Conservation (phyloP, 92 coral and sea anemone species). For the Zoanthus sociatus region DNA sequence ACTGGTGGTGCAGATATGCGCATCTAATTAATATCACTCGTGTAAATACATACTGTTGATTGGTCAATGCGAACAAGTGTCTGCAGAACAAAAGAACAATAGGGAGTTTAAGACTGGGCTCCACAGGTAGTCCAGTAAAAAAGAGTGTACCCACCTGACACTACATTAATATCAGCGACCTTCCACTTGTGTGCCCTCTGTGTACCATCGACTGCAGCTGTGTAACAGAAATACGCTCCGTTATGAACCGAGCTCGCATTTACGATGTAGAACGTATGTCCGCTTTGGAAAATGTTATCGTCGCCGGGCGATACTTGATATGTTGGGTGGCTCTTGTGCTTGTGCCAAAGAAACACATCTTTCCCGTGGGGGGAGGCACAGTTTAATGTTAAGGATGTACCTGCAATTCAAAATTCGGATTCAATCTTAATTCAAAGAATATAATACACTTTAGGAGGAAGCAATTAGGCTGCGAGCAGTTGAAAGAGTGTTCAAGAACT, state of each 20-base stretch:
- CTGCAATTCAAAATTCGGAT: not conserved
- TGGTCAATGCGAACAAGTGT: too few relatives aligned
- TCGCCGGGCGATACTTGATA: conserved; percentile 13
- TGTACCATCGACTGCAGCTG: not conserved
- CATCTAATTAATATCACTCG: too few relatives aligned
- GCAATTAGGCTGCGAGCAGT: too few relatives aligned
- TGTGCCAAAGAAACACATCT: conserved; percentile 39
- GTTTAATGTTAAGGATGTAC: conserved; percentile 19
- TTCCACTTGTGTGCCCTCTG: conserved; percentile 6
- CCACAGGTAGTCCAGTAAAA: too few relatives aligned
- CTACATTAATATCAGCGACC: conserved; percentile 34
- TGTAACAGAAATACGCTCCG: conserved; percentile 36
- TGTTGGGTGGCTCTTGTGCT: conserved; percentile 26
- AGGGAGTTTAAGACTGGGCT: too few relatives aligned
- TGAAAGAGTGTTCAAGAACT: too few relatives aligned
- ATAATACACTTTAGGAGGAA: too few relatives aligned
- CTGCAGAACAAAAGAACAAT: too few relatives aligned
- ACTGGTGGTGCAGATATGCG: too few relatives aligned
- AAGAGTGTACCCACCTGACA: conserved; percentile 13
- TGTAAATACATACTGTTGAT: too few relatives aligned
- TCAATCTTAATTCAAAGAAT: too few relatives aligned
- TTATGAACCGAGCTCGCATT: conserved; percentile 5
- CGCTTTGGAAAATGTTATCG: conserved; percentile 2
- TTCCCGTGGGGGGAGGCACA: conserved; percentile 22
- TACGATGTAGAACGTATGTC: not conserved